Evolutionary conservation across 2,888 invertebrate species (phyloP), one percentile per base, ranked within the genome.

Genomic region (Liopterus haemorrhoidalis): DNA sequence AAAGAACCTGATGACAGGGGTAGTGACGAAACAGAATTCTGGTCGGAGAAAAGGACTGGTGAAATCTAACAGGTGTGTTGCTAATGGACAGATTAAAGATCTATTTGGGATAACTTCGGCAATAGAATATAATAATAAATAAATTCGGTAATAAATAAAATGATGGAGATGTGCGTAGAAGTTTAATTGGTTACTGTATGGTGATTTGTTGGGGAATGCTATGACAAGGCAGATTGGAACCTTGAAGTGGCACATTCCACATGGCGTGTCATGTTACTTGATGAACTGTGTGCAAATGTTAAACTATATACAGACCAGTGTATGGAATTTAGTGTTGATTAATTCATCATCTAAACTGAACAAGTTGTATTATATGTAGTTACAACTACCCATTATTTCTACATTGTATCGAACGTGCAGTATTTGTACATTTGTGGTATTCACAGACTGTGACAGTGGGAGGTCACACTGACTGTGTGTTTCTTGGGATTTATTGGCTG

Each of bases 231-330:
- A 75, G 76, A 76, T 75, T 75, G 76, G 75, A 74, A 71, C 70
- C 74, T 72, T 74, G 74, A 73, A 73, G 70, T 71, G 70, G n/a
- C 73, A 75, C 74, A 76, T 75, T 75, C 74, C 74, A 72, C 75
- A 74, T 72, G 66, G 32, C 18, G 32, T 32, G 18, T 32, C 32
- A 32, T 33, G 33, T 19, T 11, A 33, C 20, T 18, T 33, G 27
- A n/a, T 9, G 9, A 28, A 28, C 15, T 2, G 15, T 28, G 33
- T 33, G 33, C 20, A 20, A 3, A 8, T 6, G 20, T 44, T 39
- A 45, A 22, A 37, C 45, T 45, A 45, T 45, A 18, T 45, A 45
- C 45, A 45, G 20, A 28, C 24, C 25, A 28, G n/a, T 36, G 14
- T 24, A 20, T 14, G 36, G 20, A 21, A 28, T 42, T 42, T 36